These are phyloP conservation scores for Romanogobio albipinnatus DNA, from an alignment of 2,113 vertebrate genomes.

Conservation along the genomic window DNA sequence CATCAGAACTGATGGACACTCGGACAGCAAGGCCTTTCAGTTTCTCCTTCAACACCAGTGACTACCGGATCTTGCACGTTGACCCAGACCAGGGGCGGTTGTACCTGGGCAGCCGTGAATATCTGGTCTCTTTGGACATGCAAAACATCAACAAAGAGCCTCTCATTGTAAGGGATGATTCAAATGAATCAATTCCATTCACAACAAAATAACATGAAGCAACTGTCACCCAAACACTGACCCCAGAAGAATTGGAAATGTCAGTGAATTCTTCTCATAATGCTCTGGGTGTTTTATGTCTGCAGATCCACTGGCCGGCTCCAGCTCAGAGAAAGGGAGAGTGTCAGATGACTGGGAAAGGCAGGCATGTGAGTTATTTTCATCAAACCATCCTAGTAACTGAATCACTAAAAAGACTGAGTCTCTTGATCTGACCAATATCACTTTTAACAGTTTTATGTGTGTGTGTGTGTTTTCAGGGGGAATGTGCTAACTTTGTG, in stretches of 20 bases:
- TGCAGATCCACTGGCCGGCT: constrained; percentile 84
- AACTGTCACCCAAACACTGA: background rate
- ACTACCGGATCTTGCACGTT: constrained; percentile 83
- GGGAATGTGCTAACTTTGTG: constrained; percentile 78
- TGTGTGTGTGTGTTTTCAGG: constrained; percentile 63
- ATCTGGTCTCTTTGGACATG: constrained; percentile 83
- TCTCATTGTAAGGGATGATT: constrained; percentile 76
- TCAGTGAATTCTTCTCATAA: constrained; percentile 1
- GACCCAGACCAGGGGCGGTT: constrained; percentile 86
- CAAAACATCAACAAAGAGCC: constrained; percentile 87
- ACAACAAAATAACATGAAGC: background rate
- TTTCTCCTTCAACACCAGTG: constrained; percentile 84
- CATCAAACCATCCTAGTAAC: background rate
- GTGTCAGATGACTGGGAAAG: constrained; percentile 84
- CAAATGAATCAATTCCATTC: background rate
- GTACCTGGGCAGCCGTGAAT: constrained; percentile 83
- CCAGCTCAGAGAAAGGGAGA: constrained; percentile 80
- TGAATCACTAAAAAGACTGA: background rate
- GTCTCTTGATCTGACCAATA: background rate
- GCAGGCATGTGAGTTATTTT: constrained; percentile 73
- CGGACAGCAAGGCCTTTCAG: constrained; percentile 79
- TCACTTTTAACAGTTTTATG: constrained; percentile 21
- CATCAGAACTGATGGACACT: constrained; percentile 81
- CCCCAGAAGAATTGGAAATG: background rate
- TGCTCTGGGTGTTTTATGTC: constrained; percentile 21